phyloP scores from a whole-genome alignment of 2,113 vertebrate species.

The Catharus minimus region DNA sequence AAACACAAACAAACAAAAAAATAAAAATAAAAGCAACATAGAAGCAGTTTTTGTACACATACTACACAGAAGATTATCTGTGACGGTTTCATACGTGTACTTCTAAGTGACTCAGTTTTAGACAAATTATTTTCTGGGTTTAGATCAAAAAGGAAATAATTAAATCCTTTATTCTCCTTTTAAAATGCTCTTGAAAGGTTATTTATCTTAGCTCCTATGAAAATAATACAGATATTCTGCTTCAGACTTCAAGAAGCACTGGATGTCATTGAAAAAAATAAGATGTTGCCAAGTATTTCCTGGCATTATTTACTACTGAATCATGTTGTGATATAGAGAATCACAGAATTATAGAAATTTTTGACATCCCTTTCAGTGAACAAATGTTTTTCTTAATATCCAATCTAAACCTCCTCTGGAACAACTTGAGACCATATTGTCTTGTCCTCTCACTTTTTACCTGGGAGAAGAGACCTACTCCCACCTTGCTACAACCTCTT shows the following conservation, averaged over 20 bases:
- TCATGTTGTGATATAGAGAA: background rate
- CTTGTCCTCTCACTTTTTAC: background rate
- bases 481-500: background rate
- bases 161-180: background rate
- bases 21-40: background rate
- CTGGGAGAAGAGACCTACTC: background rate
- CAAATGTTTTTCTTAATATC: background rate
- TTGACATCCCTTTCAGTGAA: background rate
- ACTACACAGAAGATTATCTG: background rate
- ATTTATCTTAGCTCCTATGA: slow-evolving; percentile 26
- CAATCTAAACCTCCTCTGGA: background rate
- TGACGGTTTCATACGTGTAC: background rate
- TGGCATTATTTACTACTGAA: slow-evolving; percentile 10
- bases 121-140: slow-evolving; percentile 16
- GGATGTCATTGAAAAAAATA: background rate
- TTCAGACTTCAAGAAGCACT: slow-evolving; percentile 27
- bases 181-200: slow-evolving; percentile 40
- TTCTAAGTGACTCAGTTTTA: background rate
- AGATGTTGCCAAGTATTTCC: slow-evolving; percentile 13
- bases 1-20: background rate
- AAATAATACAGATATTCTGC: slow-evolving; percentile 43
- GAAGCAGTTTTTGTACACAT: background rate
- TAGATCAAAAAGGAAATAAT: slow-evolving; percentile 1
- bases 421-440: background rate
- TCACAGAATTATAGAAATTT: background rate